Conservation (phyloP, 2,888 invertebrate species). For the Boloria selene region DNA sequence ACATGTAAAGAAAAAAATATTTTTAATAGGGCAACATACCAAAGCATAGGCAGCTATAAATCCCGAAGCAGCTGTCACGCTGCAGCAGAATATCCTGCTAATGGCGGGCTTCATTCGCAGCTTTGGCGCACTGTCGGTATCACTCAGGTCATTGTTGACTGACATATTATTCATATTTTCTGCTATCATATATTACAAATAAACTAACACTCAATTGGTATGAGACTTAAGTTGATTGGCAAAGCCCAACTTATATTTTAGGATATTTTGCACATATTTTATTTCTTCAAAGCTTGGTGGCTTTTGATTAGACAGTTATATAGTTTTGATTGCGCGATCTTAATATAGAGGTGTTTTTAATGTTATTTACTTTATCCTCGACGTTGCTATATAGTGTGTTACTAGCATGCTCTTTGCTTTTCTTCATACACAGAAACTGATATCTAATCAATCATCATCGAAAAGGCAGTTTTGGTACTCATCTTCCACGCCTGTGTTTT, state of each 20-base stretch:
- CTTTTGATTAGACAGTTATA: neutral
- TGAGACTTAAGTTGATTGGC: neutral
- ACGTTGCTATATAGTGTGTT: neutral
- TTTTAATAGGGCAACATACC: slow-evolving; percentile 52
- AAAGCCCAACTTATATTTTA: neutral
- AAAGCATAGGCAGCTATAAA: slow-evolving; percentile 78
- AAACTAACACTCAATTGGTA: neutral
- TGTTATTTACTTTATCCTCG: neutral
- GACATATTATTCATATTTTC: slow-evolving; percentile 54
- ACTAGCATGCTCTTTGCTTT: neutral
- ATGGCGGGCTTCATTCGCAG: slow-evolving; percentile 75
- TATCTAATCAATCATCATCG: slow-evolving; percentile 26
- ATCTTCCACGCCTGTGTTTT: slow-evolving; percentile 8
- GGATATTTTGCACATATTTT: neutral
- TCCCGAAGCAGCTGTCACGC: slow-evolving; percentile 77
- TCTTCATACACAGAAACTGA: slow-evolving; percentile 8
- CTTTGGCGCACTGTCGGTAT: slow-evolving; percentile 59
- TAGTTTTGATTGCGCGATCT: neutral
- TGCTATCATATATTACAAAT: slow-evolving; percentile 29
- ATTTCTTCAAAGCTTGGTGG: neutral
- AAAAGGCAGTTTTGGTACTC: slow-evolving; percentile 27
- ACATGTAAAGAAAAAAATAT: slow-evolving; percentile 3
- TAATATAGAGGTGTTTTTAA: no score
- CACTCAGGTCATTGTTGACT: slow-evolving; percentile 66
- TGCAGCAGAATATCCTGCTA: slow-evolving; percentile 76